Evolutionary conservation across 1,140 invertebrate species (phyloP), one percentile per base, ranked within the genome.

Genomic region (Batillaria attramentaria): DNA sequence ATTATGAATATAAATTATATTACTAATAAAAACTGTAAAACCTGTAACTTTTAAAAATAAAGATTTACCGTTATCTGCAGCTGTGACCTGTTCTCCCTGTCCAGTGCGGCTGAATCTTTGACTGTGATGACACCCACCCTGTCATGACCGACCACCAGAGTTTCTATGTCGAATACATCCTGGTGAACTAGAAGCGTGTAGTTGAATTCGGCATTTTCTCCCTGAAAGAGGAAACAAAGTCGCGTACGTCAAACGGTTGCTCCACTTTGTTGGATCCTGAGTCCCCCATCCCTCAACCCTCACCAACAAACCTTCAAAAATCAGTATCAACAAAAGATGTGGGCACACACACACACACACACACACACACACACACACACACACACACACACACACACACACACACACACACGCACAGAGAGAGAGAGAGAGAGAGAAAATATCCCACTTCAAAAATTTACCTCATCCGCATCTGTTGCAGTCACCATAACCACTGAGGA

Each of bases 121-220:
- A 74, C 72, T 39, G 60, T 16, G 35, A 24, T 33, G 24, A 28
- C 72, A 74, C 31, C 10, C 35, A 1, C 0, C 20, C 18, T 16
- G 3, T 10, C 43, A 31, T n/a, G 5, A 16, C 13, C 2, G 18
- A 43, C n/a, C 0, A n/a, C 69, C 28, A 33, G 31, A n/a, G 70
- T 72, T 33, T 72, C 28, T 16, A 72, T 72, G 43, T 0, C 43
- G 42, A 72, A 72, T 31, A 72, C 3, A 43, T 24, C 28, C 20
- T 50, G 20, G 0, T 72, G 24, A n/a, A 43, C n/a, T 3, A 20
- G 0, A 41, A 72, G 70, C 16, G 70, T 72, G 70, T 72, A 72
- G 41, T n/a, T 72, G 28, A 72, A 72, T 2, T 2, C 16, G 2
- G 70, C 70, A 33, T 72, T 72, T 1, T 72, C 70, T 72, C 43